Conservation (phyloP, 2,888 invertebrate genomes). For the Petrolisthes manimaculis region DNA sequence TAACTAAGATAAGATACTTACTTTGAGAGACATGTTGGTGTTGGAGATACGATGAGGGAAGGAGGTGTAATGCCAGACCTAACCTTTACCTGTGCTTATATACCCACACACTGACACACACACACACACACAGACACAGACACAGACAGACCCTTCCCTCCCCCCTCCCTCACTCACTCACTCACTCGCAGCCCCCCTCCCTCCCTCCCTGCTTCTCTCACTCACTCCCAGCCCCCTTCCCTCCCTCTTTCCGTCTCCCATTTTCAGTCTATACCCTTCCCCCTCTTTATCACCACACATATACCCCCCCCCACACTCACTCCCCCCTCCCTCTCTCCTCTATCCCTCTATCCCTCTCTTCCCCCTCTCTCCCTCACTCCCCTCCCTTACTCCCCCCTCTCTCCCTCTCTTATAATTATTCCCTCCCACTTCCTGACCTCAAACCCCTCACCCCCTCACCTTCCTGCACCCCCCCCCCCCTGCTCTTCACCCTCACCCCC, state of each 20-base stretch:
- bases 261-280: too few species aligned
- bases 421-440: background rate
- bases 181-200: background rate
- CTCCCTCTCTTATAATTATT: background rate
- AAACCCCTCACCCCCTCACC: background rate
- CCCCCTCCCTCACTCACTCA: background rate
- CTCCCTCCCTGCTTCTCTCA: too few species aligned
- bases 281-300: too few species aligned
- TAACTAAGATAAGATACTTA: background rate
- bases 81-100: background rate
- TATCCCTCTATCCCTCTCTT: background rate
- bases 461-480: too few species aligned
- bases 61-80: background rate
- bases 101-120: background rate
- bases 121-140: too few species aligned
- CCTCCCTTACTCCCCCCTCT: background rate
- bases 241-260: too few species aligned
- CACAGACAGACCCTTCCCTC: too few species aligned
- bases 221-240: too few species aligned
- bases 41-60: too few species aligned
- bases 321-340: background rate
- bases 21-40: constrained; percentile 4
- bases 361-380: background rate
- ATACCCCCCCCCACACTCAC: too few species aligned
- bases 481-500: too few species aligned